Evolutionary conservation across 1,140 invertebrate genomes (phyloP).

Genomic region (Lucilia sericata): DNA sequence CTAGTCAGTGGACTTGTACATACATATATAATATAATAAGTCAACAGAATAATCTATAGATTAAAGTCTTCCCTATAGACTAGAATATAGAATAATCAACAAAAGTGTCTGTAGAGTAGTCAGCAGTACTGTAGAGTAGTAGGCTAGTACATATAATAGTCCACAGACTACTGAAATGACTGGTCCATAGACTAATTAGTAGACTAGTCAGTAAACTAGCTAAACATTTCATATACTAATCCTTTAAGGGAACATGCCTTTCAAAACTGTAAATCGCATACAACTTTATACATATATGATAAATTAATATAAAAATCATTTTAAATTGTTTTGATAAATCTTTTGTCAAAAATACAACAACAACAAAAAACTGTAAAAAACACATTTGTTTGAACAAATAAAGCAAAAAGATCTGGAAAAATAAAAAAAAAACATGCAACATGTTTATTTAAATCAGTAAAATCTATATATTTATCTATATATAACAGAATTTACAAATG

Average conservation of each 20-base stretch:
- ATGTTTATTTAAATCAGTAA: background rate
- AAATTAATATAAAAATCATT: background rate
- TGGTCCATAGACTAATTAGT: too few relatives aligned
- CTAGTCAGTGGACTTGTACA: too few relatives aligned
- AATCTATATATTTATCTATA: background rate
- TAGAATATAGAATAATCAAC: too few relatives aligned
- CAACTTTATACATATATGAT: background rate
- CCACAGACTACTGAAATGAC: too few relatives aligned
- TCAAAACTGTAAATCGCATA: background rate
- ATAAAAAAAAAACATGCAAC: background rate
- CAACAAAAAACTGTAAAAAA: background rate
- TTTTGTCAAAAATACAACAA: background rate
- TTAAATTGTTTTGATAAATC: constrained; percentile 10
- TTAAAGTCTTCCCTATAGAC: too few relatives aligned
- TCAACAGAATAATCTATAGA: too few relatives aligned
- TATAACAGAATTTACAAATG: background rate
- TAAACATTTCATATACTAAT: too few relatives aligned
- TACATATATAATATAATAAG: too few relatives aligned
- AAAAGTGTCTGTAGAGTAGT: too few relatives aligned
- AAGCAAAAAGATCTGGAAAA: background rate
- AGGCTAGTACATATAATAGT: too few relatives aligned
- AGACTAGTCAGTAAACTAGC: too few relatives aligned
- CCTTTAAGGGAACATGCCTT: background rate
- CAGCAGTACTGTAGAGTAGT: too few relatives aligned
- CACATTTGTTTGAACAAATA: background rate